These are phyloP conservation scores for Atrichornis clamosus DNA, from an alignment of 2,113 vertebrate genomes.

Conservation along the genomic window DNA sequence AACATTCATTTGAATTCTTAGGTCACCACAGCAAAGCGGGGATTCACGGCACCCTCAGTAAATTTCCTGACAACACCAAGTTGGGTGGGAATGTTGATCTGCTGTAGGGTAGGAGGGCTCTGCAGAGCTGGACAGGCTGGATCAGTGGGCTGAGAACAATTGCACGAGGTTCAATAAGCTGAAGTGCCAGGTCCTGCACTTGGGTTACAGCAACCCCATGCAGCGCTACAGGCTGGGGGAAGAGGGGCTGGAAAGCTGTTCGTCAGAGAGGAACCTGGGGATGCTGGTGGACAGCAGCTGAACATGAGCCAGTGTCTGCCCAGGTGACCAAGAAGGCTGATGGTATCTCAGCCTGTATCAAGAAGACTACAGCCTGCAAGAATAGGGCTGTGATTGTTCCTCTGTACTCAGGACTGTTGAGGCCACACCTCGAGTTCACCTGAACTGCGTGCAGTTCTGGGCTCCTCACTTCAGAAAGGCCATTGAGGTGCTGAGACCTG, in stretches of 20 bases:
- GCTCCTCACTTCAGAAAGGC: not conserved
- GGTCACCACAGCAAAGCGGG: not conserved
- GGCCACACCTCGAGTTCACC: not conserved
- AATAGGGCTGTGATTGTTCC: not conserved
- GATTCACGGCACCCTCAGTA: not conserved
- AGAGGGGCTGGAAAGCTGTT: not conserved
- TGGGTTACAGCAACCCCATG: accelerated
- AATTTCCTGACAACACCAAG: not conserved
- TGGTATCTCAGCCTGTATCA: not conserved
- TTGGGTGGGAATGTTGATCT: not conserved
- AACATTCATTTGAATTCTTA: not conserved
- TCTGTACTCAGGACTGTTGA: accelerated
- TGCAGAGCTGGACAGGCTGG: not conserved
- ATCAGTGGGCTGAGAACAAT: accelerated
- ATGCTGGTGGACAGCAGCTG: not conserved
- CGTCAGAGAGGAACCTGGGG: not conserved
- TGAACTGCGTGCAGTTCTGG: not conserved
- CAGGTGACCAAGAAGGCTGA: not conserved
- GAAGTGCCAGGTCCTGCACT: no score
- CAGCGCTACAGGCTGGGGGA: not conserved
- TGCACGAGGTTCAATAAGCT: not conserved
- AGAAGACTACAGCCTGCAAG: not conserved
- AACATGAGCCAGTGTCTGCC: not conserved
- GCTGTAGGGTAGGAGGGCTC: not conserved
- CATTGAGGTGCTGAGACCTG: not conserved